Conservation (phyloP, 2,113 vertebrate genomes). For the Hucho hucho region DNA sequence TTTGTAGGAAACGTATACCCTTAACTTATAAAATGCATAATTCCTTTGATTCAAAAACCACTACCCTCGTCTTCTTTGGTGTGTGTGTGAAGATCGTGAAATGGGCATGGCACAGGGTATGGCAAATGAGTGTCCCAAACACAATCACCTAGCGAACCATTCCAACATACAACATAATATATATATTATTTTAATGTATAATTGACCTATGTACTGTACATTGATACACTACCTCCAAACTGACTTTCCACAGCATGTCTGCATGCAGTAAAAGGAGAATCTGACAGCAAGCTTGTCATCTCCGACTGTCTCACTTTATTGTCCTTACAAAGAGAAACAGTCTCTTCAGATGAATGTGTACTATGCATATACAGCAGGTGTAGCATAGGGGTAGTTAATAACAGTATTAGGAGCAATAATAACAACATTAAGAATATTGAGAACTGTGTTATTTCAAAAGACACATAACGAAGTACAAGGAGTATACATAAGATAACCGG, state of each 20-base stretch:
- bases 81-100: background rate
- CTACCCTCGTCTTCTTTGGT: background rate
- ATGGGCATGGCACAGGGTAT: no score
- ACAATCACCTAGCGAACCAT: no score
- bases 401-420: constrained; percentile 56
- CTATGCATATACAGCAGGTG: constrained; percentile 71
- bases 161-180: no score
- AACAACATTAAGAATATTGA: constrained; percentile 66
- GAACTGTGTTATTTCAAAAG: constrained; percentile 67
- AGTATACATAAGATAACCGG: constrained; percentile 58
- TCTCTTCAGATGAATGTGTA: constrained; percentile 69
- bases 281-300: constrained; percentile 18
- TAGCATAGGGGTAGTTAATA: constrained; percentile 52
- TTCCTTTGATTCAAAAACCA: background rate
- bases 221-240: background rate
- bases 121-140: no score
- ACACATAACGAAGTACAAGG: constrained; percentile 66
- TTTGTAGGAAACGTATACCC: constrained; percentile 6
- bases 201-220: no score
- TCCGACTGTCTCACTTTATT: constrained; percentile 71
- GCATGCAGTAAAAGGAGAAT: background rate
- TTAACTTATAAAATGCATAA: constrained; percentile 2
- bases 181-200: no score
- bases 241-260: constrained; percentile 4
- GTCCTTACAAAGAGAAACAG: constrained; percentile 70